Evolutionary conservation across 1,140 invertebrate genomes (phyloP).

Genomic region (Dreissena polymorpha): DNA sequence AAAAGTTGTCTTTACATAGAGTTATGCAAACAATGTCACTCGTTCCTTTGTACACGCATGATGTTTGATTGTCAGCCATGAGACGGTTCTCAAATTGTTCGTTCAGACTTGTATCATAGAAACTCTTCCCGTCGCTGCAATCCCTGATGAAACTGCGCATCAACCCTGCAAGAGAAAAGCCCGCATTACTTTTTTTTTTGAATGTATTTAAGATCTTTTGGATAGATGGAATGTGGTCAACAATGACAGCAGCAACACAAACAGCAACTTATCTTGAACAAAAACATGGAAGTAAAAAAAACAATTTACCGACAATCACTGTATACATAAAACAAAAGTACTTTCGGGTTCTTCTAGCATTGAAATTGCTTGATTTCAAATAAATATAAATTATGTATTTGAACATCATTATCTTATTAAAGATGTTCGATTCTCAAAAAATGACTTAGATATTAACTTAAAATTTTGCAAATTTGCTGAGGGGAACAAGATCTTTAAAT

Average conservation of each 20-base stretch:
- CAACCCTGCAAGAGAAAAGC: background rate
- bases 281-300: background rate
- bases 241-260: background rate
- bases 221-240: background rate
- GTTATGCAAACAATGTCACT: conserved; percentile 33
- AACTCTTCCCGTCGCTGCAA: conserved; percentile 25
- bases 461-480: no score
- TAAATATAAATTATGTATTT: no score
- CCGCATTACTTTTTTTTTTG: background rate
- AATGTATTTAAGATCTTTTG: background rate
- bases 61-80: conserved; percentile 17
- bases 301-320: no score
- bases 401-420: no score
- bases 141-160: conserved; percentile 31
- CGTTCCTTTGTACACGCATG: conserved; percentile 29
- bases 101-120: conserved; percentile 7
- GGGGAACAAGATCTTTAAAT: no score
- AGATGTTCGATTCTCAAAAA: no score
- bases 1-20: conserved; percentile 15
- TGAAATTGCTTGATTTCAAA: no score
- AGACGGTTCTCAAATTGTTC: conserved; percentile 1
- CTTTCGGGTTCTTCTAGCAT: no score
- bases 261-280: background rate
- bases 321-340: no score
- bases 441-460: no score